Evolutionary conservation across 2,888 invertebrate genomes (phyloP), one percentile per base, ranked within the genome.

Genomic region (Drosophila stalkeri): DNA sequence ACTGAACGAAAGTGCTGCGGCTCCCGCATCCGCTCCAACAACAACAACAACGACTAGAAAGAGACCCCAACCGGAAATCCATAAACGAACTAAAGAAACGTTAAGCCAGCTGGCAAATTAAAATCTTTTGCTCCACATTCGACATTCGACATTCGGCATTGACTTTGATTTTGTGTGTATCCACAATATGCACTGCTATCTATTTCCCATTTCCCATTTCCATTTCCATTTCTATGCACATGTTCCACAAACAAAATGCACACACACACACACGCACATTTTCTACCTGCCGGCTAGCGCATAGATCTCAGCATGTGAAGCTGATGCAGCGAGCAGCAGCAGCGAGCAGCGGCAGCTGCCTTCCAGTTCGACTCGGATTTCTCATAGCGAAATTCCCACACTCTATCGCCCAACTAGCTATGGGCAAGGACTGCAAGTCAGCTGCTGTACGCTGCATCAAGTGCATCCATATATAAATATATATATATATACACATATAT

Each of bases 351-450:
- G 18, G 51, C 33, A 80, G 81, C 81, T 86, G 81, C 63, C 61
- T 83, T 73, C 60, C 80, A 71, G 49, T 60, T 68, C 63, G 63
- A 44, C 64, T 80, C 71, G 62, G 51, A 73, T 77, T 89, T 89
- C 85, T 82, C 83, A 82, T 79, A 81, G 86, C 81, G 74, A 78
- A 70, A 77, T 90, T 86, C 86, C 86, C 86, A 86, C 86, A 86
- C 69, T 86, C 64, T 54, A 64, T 51, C 66, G 80, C 70, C 66
- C 77, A 65, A 47, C 70, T 81, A 72, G 71, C 64, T 67, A 74
- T 77, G 77, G 67, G 59, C 79, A 75, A 90, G 88, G 90, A 86
- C 85, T 86, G 86, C 86, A 86, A 86, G 86, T 86, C 86, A 90
- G 86, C 86, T 86, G 55, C 55, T 54, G 86, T 78, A 65, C 44